Conservation (phyloP, 2,888 invertebrate species). For the Caenorhabditis sp. region DNA sequence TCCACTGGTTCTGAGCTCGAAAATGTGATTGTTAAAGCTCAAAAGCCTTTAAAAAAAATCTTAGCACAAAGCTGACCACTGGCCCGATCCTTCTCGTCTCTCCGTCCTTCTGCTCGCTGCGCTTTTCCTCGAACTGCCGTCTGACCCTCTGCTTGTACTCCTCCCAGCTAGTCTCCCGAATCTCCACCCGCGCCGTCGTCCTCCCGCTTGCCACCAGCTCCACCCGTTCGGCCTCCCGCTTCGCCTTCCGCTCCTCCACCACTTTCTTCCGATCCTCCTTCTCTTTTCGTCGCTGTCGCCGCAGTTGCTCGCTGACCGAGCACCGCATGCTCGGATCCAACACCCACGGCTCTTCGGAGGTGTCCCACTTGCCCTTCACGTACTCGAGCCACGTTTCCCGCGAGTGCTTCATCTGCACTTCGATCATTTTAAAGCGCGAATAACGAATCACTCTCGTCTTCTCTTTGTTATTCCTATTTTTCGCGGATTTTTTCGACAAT, state of each 20-base stretch:
- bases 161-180: conserved; percentile 23
- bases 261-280: conserved; percentile 58
- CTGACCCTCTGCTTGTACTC: conserved; percentile 24
- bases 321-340: conserved; percentile 59
- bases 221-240: conserved; percentile 36
- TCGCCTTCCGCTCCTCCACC: conserved; percentile 47
- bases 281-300: conserved; percentile 53
- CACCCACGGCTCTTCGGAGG: conserved; percentile 67
- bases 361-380: conserved; percentile 59
- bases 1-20: too few relatives aligned
- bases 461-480: background rate
- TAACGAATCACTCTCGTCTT: conserved; percentile 27
- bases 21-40: too few relatives aligned
- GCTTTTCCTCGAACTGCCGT: conserved; percentile 24
- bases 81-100: conserved; percentile 36
- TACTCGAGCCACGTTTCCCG: conserved; percentile 59
- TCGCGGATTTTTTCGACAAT: background rate
- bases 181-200: background rate
- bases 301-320: conserved; percentile 53
- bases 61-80: conserved; percentile 13
- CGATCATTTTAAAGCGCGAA: conserved; percentile 49
- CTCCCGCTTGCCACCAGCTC: conserved; percentile 40
- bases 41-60: background rate
- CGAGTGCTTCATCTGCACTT: conserved; percentile 39
- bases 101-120: background rate